Evolutionary conservation across 2,888 invertebrate species (phyloP).

Genomic region (Neocrepidodera transversa): DNA sequence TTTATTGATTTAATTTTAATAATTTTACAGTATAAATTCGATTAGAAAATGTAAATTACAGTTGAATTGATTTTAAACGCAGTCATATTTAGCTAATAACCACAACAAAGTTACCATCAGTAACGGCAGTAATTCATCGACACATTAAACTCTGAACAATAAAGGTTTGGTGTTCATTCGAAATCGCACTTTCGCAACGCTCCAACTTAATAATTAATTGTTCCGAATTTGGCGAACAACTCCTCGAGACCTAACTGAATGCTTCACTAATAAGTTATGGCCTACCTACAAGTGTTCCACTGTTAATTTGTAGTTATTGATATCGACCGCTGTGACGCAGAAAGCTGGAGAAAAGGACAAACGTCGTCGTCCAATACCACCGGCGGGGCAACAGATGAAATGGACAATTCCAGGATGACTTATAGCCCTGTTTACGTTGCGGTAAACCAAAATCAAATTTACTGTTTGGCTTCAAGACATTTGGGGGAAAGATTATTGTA

Average conservation of each 20-base stretch:
- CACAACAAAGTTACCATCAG: slow-evolving; percentile 46
- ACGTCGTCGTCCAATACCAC: slow-evolving; percentile 1
- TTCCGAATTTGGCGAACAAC: slow-evolving; percentile 52
- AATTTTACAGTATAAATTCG: too few relatives aligned
- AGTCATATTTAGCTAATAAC: slow-evolving; percentile 38
- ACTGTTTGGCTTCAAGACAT: slow-evolving; percentile 12
- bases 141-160: slow-evolving; percentile 51
- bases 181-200: slow-evolving; percentile 40
- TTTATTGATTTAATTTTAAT: too few relatives aligned
- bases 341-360: not conserved
- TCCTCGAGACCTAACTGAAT: slow-evolving; percentile 35
- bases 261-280: slow-evolving; percentile 20
- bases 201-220: slow-evolving; percentile 55
- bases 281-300: slow-evolving; percentile 41
- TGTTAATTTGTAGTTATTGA: slow-evolving; percentile 52
- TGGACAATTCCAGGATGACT: slow-evolving; percentile 24
- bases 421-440: slow-evolving; percentile 23
- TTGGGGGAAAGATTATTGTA: slow-evolving; percentile 5
- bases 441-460: slow-evolving; percentile 24
- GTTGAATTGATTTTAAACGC: too few relatives aligned
- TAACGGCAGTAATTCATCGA: slow-evolving; percentile 48
- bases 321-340: slow-evolving; percentile 37
- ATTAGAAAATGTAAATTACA: too few relatives aligned
- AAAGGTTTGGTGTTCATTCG: slow-evolving; percentile 46
- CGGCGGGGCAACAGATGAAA: slow-evolving; percentile 25